Percentiles rank a stretch among this genome's conserved stretches.
Conservation (phyloP, 2,888 invertebrate genomes). For the Oxycera nigricornis region DNA sequence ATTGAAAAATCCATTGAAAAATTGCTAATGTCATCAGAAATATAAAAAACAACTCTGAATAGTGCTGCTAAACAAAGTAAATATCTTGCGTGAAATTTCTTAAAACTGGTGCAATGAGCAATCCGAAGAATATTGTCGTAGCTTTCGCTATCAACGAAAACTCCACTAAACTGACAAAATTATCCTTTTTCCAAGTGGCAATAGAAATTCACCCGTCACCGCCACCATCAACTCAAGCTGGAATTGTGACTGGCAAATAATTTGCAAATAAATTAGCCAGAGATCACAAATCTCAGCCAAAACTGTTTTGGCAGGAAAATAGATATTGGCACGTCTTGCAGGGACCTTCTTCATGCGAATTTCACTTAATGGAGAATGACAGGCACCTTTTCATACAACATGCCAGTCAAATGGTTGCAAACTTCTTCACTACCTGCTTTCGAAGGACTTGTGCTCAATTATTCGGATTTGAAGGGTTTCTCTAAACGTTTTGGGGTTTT, state of each 20-base stretch:
- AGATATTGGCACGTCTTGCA: too few relatives aligned
- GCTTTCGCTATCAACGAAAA: too few relatives aligned
- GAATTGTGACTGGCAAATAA: constrained; percentile 10
- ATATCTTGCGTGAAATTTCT: not conserved
- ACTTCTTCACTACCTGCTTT: not conserved
- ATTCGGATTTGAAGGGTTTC: constrained; percentile 22
- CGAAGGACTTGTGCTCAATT: constrained; percentile 21
- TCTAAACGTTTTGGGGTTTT: not conserved
- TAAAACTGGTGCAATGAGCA: not conserved
- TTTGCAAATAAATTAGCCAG: constrained; percentile 31
- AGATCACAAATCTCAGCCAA: not conserved
- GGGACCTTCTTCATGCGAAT: not conserved
- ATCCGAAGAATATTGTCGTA: not conserved
- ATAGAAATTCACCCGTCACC: too few relatives aligned
- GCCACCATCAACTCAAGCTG: not conserved
- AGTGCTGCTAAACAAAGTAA: not conserved
- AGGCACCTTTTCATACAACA: constrained; percentile 1
- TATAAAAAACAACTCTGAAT: too few relatives aligned
- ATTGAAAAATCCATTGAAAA: too few relatives aligned
- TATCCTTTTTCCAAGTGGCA: too few relatives aligned
- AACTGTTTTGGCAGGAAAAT: not conserved
- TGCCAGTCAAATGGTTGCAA: not conserved
- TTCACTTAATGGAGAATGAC: not conserved
- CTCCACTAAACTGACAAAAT: too few relatives aligned
- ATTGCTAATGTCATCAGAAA: too few relatives aligned